Evolutionary conservation across 1,140 invertebrate species (phyloP).

Genomic region (Geopemphigus sp.): DNA sequence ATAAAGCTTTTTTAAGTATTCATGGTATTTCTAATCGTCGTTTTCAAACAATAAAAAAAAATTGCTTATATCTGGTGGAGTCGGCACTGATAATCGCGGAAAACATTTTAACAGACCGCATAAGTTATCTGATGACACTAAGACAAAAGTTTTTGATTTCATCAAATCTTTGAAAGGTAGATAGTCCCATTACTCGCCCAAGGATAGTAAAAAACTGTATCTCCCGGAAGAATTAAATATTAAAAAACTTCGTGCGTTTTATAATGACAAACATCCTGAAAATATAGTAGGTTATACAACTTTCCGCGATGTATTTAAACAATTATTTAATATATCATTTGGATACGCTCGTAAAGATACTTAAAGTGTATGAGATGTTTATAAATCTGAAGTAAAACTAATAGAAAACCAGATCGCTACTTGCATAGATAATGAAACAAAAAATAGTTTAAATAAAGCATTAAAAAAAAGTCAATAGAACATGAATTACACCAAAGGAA

Average conservation of each 20-base stretch:
- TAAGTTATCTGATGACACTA: neutral
- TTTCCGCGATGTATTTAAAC: constrained; percentile 47
- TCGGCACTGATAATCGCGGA: neutral
- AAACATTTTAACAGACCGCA: no score
- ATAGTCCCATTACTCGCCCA: neutral
- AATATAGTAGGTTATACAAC: constrained; percentile 44
- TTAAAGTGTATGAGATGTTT: constrained; percentile 27
- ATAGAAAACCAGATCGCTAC: constrained; percentile 11
- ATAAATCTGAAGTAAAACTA: neutral
- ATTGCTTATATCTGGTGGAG: neutral
- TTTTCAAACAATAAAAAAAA: no score
- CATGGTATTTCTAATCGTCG: constrained; percentile 5
- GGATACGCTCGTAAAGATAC: constrained; percentile 49
- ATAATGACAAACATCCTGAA: constrained; percentile 52
- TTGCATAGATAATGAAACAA: no score
- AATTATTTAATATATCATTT: constrained; percentile 49
- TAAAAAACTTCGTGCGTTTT: no score
- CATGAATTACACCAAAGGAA: constrained; percentile 33
- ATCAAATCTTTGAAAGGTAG: neutral
- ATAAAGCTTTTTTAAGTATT: no score
- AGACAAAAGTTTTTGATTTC: neutral
- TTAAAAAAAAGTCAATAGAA: no score
- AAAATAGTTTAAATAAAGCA: no score
- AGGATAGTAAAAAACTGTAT: neutral
- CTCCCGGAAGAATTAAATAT: neutral